phyloP scores from a whole-genome alignment of 2,888 invertebrate genomes.

The Thereva nobilitata region DNA sequence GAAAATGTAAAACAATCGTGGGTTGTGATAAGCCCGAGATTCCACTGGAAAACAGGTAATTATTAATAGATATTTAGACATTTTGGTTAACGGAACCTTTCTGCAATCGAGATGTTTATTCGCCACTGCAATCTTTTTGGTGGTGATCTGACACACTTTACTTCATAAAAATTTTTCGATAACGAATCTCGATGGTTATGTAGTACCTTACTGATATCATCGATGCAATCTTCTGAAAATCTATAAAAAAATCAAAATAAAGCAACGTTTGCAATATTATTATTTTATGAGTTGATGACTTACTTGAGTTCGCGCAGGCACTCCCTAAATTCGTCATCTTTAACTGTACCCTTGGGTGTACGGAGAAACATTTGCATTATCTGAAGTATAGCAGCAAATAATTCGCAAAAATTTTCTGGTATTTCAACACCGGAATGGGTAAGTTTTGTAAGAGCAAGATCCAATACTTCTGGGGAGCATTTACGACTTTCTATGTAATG shows the following conservation, averaged over 20 bases:
- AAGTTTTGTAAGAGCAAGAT: constrained; percentile 55
- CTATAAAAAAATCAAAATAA: constrained; percentile 46
- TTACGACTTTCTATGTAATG: constrained; percentile 57
- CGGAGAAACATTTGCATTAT: constrained; percentile 60
- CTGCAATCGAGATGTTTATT: constrained; percentile 61
- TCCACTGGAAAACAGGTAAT: constrained; percentile 49
- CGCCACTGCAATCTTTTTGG: constrained; percentile 60
- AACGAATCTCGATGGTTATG: constrained; percentile 59
- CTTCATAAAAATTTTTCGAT: constrained; percentile 54
- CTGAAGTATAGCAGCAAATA: constrained; percentile 59
- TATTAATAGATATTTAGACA: background rate
- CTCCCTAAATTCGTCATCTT: constrained; percentile 59
- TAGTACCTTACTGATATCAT: constrained; percentile 61
- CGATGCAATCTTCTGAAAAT: constrained; percentile 59
- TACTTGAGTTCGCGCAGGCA: constrained; percentile 59
- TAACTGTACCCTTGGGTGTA: constrained; percentile 57
- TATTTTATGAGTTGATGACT: constrained; percentile 10
- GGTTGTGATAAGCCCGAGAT: constrained; percentile 59
- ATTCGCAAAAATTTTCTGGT: constrained; percentile 60
- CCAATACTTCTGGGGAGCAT: constrained; percentile 56
- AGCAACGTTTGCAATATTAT: background rate
- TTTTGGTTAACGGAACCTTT: constrained; percentile 53
- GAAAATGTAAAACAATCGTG: constrained; percentile 61
- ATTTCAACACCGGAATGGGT: constrained; percentile 56
- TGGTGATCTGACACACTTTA: constrained; percentile 57